These are phyloP conservation scores for Rotaria sp. DNA, from an alignment of 2,888 invertebrate genomes.

Conservation along the genomic window DNA sequence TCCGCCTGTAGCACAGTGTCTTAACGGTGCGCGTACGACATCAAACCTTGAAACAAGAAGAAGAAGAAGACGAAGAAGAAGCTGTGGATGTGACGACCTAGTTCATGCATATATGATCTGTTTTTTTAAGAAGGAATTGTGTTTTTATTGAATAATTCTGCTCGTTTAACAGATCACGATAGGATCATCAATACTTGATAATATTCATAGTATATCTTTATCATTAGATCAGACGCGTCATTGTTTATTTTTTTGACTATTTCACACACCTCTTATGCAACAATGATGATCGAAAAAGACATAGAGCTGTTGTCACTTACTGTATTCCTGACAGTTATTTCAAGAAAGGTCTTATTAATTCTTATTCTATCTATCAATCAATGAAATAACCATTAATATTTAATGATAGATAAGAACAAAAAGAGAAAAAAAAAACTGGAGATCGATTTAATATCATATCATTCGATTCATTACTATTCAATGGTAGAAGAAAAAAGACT, in stretches of 20 bases:
- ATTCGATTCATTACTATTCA: background rate
- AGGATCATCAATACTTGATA: background rate
- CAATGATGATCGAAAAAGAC: background rate
- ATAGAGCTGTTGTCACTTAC: background rate
- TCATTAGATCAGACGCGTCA: slow-evolving; percentile 9
- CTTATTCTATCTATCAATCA: background rate
- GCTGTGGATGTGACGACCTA: background rate
- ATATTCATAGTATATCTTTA: too few relatives aligned
- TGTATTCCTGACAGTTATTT: background rate
- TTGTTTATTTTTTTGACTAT: slow-evolving; percentile 9
- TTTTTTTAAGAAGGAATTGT: background rate
- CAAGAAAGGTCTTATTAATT: background rate
- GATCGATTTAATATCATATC: background rate
- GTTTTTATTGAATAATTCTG: background rate
- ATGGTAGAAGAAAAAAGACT: background rate
- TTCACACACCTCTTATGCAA: background rate
- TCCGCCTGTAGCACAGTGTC: background rate
- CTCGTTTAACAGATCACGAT: background rate
- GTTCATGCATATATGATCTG: background rate
- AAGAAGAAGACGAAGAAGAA: background rate
- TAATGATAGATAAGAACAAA: background rate
- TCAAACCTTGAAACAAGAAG: background rate
- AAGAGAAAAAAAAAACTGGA: background rate
- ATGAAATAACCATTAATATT: background rate
- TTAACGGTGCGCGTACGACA: background rate